Percentiles rank a stretch among this genome's conserved stretches.
Conservation (phyloP, 2,888 invertebrate species). For the Leptura quadrifasciata region DNA sequence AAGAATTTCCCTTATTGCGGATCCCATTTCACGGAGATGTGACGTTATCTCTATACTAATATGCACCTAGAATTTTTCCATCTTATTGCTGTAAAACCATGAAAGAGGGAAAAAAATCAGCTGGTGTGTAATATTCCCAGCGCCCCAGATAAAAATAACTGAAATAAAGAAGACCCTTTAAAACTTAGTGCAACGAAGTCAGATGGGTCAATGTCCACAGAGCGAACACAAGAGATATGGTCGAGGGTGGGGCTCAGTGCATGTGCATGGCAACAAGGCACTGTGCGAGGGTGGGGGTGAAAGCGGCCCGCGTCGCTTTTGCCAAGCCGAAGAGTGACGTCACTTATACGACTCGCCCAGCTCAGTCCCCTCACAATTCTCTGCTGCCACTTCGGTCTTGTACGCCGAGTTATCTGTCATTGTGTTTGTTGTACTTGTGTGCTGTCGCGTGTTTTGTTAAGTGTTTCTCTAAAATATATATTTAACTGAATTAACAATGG, state of each 20-base stretch:
- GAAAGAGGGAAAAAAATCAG: background rate
- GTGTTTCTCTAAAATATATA: constrained; percentile 33
- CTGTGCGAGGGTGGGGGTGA: constrained; percentile 62
- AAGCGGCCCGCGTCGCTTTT: constrained; percentile 54
- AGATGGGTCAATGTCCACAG: constrained; percentile 38
- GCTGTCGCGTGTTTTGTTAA: constrained; percentile 54
- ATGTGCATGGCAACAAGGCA: constrained; percentile 69
- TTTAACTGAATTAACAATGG: constrained; percentile 74
- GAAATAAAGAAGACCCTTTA: background rate
- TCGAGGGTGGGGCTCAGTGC: constrained; percentile 66
- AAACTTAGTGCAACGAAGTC: background rate
- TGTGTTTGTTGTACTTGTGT: constrained; percentile 54
- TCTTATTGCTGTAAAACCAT: no score
- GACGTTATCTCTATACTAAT: no score
- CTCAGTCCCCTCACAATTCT: constrained; percentile 38
- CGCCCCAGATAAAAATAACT: background rate
- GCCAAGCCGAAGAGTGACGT: constrained; percentile 64
- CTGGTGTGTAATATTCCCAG: background rate
- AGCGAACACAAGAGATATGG: constrained; percentile 31
- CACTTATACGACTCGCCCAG: constrained; percentile 58
- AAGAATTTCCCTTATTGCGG: no score
- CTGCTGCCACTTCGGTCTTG: constrained; percentile 35
- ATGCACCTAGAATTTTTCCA: no score
- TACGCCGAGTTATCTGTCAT: constrained; percentile 52
- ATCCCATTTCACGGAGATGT: no score